Conservation (phyloP, 1,140 invertebrate genomes). For the Drosophila jambulina region DNA sequence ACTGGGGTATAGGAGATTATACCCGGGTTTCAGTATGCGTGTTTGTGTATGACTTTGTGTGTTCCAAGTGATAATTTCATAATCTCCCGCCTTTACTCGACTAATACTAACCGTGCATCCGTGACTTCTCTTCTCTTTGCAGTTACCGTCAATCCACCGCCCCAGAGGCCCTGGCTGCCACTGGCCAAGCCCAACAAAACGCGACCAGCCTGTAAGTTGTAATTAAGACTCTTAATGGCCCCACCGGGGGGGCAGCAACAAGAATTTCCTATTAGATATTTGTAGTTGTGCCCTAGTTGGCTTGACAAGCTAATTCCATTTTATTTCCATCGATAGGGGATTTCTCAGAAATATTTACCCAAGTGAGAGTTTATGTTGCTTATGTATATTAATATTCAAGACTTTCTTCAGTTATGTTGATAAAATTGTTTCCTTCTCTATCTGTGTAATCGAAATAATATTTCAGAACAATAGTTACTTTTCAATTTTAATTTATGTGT, state of each 20-base stretch:
- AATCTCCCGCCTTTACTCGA: conserved; percentile 42
- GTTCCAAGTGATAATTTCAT: conserved; percentile 62
- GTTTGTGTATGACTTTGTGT: conserved; percentile 24
- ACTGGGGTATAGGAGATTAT: conserved; percentile 46
- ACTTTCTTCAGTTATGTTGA: neutral
- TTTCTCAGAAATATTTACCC: neutral
- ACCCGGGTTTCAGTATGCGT: conserved; percentile 4
- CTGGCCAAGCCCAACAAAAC: conserved; percentile 93
- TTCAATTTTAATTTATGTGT: too few species aligned
- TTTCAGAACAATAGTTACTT: too few species aligned
- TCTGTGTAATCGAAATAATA: too few species aligned
- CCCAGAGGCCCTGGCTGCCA: conserved; percentile 97
- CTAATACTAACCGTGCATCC: conserved; percentile 49
- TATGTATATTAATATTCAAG: neutral
- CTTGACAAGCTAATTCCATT: conserved; percentile 7
- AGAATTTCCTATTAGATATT: conserved; percentile 46
- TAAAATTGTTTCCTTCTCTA: too few species aligned
- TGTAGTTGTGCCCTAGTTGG: conserved; percentile 23
- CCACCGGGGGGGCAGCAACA: conserved; percentile 4
- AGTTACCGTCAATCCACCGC: conserved; percentile 95
- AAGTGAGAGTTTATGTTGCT: neutral
- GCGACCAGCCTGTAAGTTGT: conserved; percentile 92
- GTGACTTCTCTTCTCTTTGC: conserved; percentile 86
- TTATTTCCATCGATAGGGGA: conserved; percentile 5
- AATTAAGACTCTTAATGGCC: conserved; percentile 24